Base-by-base conservation (phyloP, 2,797 vertebrate species). In the Darevskia mixta region DNA sequence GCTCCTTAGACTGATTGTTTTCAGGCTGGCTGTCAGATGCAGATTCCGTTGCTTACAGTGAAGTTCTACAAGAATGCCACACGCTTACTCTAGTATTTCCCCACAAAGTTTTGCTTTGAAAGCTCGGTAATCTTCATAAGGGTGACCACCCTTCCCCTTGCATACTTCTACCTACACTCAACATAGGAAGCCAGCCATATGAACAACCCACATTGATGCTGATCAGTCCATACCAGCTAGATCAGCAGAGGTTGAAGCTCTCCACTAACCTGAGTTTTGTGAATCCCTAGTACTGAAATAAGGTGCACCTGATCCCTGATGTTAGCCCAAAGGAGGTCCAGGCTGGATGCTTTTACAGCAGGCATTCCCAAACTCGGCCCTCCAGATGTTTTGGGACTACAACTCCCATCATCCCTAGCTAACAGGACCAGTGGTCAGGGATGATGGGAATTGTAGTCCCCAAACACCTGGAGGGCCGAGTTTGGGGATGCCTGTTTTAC, bases 1-100 rank as follows among this genome's bases (percentile, higher is more conserved):
- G 41, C 89, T 73, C 0, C 78, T 77, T 95, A 66, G 73, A 85
- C 94, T 93, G 93, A 93, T 94, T 94, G 23, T 92, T 85, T 92
- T 79, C 82, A 79, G 76, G 17, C 90, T 80, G 80, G 61, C 58
- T 85, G 90, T 94, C 88, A 93, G 89, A 88, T 87, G 72, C 89
- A 82, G 81, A 25, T 38, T 82, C 27, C 86, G 69, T 55, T 69
- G 86, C 38, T 67, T 32, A 78, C 5, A n/a, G 73, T 66, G 20
- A 78, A 85, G 83, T 23, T 38, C 82, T 61, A 15, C 61, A 86
- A 13, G 75, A 77, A 86, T 78, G n/a, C 23, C 82, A 84, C 72
- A 86, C 83, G 25, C 79, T 43, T 84, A 90, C 83, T 90, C 88
- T 91, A 25, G 90, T 88, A 58, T 90, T 86, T 71, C 66, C 91